phyloP scores from a whole-genome alignment of 2,888 invertebrate genomes.

The Siphonodentalium dalli region DNA sequence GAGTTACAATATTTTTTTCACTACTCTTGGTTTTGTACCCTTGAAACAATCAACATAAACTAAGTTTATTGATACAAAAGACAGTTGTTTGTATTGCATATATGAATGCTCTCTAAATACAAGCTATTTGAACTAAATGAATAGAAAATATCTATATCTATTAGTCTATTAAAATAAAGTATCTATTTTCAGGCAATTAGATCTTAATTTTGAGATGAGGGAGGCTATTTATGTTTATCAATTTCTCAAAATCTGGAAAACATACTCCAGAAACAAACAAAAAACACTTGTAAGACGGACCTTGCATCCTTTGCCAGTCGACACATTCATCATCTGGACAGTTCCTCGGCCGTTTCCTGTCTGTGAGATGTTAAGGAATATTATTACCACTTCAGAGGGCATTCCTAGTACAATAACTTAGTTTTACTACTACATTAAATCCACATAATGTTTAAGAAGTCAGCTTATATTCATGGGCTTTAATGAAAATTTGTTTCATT shows the following conservation, averaged over 20 bases:
- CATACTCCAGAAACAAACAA: not conserved
- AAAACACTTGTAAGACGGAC: constrained; percentile 30
- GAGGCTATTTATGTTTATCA: not conserved
- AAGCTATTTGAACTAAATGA: not conserved
- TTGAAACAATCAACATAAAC: no score
- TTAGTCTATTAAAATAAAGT: not conserved
- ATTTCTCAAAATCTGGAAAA: not conserved
- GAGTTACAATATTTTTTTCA: no score
- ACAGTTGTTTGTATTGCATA: not conserved
- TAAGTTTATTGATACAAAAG: no score
- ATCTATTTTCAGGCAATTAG: not conserved
- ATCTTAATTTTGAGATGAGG: not conserved
- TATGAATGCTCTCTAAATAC: no score
- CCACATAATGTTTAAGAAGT: not conserved
- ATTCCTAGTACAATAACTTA: no score
- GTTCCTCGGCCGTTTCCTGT: constrained; percentile 70
- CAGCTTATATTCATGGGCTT: no score
- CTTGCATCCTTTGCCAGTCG: constrained; percentile 78
- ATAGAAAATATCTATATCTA: no score
- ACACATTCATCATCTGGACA: constrained; percentile 82
- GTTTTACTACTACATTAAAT: no score
- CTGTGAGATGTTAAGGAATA: constrained; percentile 42
- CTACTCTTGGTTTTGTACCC: not conserved
- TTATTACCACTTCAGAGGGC: no score
- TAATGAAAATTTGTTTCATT: no score